These are phyloP conservation scores for Celastrina argiolus DNA, from an alignment of 2,888 invertebrate species.

Conservation along the genomic window DNA sequence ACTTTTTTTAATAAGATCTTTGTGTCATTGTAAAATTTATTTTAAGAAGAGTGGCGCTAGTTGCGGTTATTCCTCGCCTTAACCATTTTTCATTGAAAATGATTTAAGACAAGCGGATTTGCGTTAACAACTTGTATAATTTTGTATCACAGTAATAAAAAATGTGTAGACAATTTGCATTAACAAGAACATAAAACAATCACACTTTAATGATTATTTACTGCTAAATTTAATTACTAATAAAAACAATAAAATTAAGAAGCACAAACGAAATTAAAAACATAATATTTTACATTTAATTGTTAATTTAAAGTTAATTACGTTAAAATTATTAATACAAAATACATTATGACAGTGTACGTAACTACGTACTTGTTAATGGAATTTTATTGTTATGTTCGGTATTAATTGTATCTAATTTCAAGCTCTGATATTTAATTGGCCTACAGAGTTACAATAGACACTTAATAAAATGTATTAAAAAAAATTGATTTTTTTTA, in stretches of 20 bases:
- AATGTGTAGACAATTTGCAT: not conserved
- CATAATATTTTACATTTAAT: constrained; percentile 15
- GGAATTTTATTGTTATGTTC: too few species aligned
- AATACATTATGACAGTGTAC: not conserved
- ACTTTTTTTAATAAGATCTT: too few species aligned
- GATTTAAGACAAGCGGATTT: not conserved
- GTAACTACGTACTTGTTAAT: too few species aligned
- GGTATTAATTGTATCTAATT: too few species aligned
- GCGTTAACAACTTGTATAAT: not conserved
- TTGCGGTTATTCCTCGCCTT: too few species aligned
- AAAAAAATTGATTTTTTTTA: too few species aligned
- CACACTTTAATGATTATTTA: constrained; percentile 1
- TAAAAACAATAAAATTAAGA: not conserved
- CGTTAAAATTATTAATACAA: not conserved
- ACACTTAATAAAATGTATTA: too few species aligned
- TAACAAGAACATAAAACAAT: not conserved
- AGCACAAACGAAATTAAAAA: constrained; percentile 5
- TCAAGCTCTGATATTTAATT: too few species aligned
- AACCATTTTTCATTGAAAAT: not conserved
- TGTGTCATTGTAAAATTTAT: too few species aligned
- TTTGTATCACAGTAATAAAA: not conserved
- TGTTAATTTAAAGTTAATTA: not conserved
- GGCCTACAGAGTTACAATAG: too few species aligned
- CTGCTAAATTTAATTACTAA: not conserved
- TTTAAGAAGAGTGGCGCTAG: too few species aligned